Base-by-base conservation (phyloP, 1,140 invertebrate species). In the Coptotermes formosanus region DNA sequence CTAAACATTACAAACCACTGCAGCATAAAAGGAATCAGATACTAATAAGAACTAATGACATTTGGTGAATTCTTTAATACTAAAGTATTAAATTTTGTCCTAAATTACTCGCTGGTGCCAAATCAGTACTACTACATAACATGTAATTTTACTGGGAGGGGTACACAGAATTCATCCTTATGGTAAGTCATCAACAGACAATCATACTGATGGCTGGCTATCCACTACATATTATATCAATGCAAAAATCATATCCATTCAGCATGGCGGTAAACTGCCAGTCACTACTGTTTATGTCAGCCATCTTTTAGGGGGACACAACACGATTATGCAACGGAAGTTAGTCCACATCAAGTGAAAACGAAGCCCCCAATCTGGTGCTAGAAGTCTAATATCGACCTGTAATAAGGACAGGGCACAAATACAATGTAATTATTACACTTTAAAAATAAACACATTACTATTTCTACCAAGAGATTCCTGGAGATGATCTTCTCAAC, bases 311-410 rank as follows among this genome's bases (percentile, higher is more conserved):
- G 59, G 59, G 64, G 64, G 59, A 85, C 32, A 85, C 59, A 64
- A 52, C 48, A 52, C 19, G 43, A 44, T 25, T 64, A 44, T 85
- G 75, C 55, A 85, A 64, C n/a, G 59, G 55, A 85, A 44, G 55
- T 75, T 43, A 55, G 64, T 85, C 85, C 59, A 85, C 85, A 30
- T 83, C 43, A 85, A 75, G 85, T 85, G 64, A 55, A 69, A 85
- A 85, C 55, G 59, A 45, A 82, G 85, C 59, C 59, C 85, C 64
- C 45, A 44, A 48, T n/a, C 44, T 48, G 59, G 52, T 85, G 25
- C 85, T 85, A 85, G 85, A 75, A 45, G 85, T 38, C 75, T 85
- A 85, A 85, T 85, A 85, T 64, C 85, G 85, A 85, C 85, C 85
- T 85, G 85, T 44, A 85, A 85, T 85, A 75, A 75, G 64, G 85